Percentiles rank a stretch among this genome's conserved stretches.
phyloP scores from a whole-genome alignment of 1,140 invertebrate genomes.

The Lepidostoma basale region DNA sequence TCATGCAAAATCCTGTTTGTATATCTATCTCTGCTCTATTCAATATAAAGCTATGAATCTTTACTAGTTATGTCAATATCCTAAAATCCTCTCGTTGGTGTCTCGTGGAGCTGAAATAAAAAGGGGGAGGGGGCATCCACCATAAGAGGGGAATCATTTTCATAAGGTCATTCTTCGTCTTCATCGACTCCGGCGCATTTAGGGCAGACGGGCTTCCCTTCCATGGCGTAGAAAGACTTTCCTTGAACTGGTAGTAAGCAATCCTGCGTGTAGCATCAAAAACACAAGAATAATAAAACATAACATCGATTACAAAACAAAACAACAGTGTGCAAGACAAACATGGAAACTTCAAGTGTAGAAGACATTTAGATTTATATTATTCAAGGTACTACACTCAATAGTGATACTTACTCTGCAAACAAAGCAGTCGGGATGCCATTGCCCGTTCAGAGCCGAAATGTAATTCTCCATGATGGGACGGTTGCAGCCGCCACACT shows the following conservation, averaged over 20 bases:
- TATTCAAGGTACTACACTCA: neutral
- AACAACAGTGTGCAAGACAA: neutral
- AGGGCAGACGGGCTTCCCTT: slow-evolving; percentile 89
- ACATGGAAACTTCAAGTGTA: neutral
- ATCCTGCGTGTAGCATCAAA: slow-evolving; percentile 68
- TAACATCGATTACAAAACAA: neutral
- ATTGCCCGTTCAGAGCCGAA: slow-evolving; percentile 95
- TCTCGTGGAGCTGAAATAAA: slow-evolving; percentile 56
- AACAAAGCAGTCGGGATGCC: slow-evolving; percentile 99
- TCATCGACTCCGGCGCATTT: slow-evolving; percentile 89
- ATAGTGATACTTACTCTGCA: slow-evolving; percentile 86
- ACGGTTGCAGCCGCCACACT: slow-evolving; percentile 95
- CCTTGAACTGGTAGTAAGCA: slow-evolving; percentile 90
- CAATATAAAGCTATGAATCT: neutral
- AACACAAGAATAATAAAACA: slow-evolving; percentile 9
- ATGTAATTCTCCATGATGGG: slow-evolving; percentile 99
- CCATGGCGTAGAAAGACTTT: slow-evolving; percentile 94
- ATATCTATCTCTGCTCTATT: neutral
- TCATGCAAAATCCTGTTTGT: neutral
- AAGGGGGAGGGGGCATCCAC: slow-evolving; percentile 52
- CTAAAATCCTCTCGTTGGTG: neutral
- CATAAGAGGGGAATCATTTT: slow-evolving; percentile 28
- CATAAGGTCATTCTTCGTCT: slow-evolving; percentile 70
- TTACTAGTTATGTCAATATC: slow-evolving; percentile 26
- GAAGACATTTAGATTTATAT: neutral